These are phyloP conservation scores for Siniperca obscura DNA, from an alignment of 2,797 vertebrate genomes.

Conservation along the genomic window DNA sequence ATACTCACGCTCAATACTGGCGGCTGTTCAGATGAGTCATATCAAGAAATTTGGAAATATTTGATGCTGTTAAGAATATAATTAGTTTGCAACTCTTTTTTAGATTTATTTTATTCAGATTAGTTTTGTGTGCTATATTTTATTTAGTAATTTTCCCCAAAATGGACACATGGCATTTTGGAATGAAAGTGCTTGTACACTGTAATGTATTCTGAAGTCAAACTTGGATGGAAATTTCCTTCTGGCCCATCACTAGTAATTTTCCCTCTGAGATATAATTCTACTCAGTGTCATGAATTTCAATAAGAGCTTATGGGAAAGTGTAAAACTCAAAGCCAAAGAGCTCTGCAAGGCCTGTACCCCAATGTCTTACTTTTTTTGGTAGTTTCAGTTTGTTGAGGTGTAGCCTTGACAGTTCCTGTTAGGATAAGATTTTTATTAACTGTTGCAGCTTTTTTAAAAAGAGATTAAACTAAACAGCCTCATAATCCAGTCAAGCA, in stretches of 20 bases:
- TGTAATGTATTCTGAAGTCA: conserved; percentile 28
- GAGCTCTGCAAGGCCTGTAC: background rate
- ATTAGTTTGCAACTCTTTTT: background rate
- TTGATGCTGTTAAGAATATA: background rate
- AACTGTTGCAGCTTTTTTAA: background rate
- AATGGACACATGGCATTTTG: conserved; percentile 8
- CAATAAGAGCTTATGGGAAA: conserved; percentile 45
- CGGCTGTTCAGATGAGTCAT: conserved; percentile 14
- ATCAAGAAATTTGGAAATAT: conserved; percentile 22
- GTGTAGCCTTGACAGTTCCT: conserved; percentile 27
- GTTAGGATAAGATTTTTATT: conserved; percentile 32
- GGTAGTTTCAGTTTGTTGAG: conserved; percentile 11
- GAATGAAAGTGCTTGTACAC: background rate
- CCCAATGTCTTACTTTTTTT: background rate
- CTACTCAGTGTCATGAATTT: conserved; percentile 51
- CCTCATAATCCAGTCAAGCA: conserved; percentile 38
- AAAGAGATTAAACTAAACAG: conserved; percentile 24
- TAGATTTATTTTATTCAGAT: background rate
- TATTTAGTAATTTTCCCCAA: background rate
- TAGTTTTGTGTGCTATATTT: background rate
- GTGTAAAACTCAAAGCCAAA: conserved; percentile 24
- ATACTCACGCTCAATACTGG: background rate
- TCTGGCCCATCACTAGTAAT: conserved; percentile 5
- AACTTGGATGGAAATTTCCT: background rate
- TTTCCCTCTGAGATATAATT: conserved; percentile 29